A percentile compares a stretch with the other conserved stretches of the same genome.
Evolutionary conservation across 30 jellyfish, hydroid and myxozoan genomes (phyloP).

Genomic region (Clytia hemisphaerica): DNA sequence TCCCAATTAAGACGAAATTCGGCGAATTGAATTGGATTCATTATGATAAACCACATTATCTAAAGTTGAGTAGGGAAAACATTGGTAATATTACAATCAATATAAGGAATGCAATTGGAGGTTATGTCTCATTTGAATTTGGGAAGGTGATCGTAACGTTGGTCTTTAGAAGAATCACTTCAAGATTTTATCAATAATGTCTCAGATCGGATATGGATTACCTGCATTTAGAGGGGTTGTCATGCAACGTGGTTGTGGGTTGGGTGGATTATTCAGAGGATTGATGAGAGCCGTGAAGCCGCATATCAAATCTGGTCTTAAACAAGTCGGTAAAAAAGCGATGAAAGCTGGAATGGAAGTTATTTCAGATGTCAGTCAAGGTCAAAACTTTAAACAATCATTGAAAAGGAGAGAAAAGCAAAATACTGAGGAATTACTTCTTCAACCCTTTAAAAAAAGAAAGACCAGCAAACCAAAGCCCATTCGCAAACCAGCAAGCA

Average conservation of each 20-base stretch:
- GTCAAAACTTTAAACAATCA: background rate
- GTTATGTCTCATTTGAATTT: conserved; percentile 14
- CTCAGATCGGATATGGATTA: conserved; percentile 7
- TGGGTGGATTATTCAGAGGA: conserved; percentile 24
- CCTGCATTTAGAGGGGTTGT: conserved; percentile 8
- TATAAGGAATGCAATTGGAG: conserved; percentile 23
- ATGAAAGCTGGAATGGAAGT: conserved; percentile 23
- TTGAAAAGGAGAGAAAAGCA: background rate
- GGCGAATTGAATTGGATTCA: background rate
- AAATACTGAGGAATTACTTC: no score
- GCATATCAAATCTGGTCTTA: conserved; percentile 1
- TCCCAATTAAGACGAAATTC: conserved; percentile 19
- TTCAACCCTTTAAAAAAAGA: no score
- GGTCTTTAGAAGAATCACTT: background rate
- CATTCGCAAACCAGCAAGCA: no score
- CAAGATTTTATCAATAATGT: background rate
- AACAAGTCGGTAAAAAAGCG: conserved; percentile 20
- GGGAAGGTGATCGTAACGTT: conserved; percentile 23
- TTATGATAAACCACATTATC: conserved; percentile 10
- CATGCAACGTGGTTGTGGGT: conserved; percentile 20
- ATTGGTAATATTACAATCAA: conserved; percentile 3
- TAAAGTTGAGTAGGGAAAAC: background rate
- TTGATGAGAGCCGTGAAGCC: background rate
- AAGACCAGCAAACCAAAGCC: no score
- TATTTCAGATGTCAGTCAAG: background rate